Evolutionary conservation across 1,140 invertebrate genomes (phyloP), one percentile per base, ranked within the genome.

Genomic region (Bombus sibiricus): DNA sequence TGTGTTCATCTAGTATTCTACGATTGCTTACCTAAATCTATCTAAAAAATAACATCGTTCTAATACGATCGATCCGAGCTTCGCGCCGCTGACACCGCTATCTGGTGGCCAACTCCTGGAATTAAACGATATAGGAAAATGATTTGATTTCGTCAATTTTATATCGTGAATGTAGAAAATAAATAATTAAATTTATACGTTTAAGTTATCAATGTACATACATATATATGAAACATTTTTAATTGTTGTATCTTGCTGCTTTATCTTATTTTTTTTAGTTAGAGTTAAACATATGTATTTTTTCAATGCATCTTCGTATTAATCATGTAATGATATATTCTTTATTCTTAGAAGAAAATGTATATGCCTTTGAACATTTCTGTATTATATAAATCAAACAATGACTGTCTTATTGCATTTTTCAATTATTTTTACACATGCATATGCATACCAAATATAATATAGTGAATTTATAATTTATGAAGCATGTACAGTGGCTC

Each of bases 61-160:
- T 81, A 80, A 86, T 77, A 85, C 84, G 74, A 92, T 92, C 91
- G 91, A 92, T 92, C 90, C 86, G 79, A 90, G 81, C 79, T 86
- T 71, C 83, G 84, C 88, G 82, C 59, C 15, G 81, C 80, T 75
- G 9, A 53, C 66, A 76, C 43, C 82, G 88, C 80, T 77, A 71
- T 64, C 13, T 53, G 1, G 37, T n/a, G 81, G 57, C 3, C 5
- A 22, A 62, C 39, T 39, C 12, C 9, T 12, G 2, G 0, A 83
- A 87, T 78, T 53, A 59, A 18, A 5, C 39, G 1, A 34, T 37
- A 43, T 83, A 39, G 62, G 4, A 64, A 89, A 76, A 74, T 77
- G 69, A 88, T 86, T 90, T 83, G 68, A 81, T 89, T 86, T 81
- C 32, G 28, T 41, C 72, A 39, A 79, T 81, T 85, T 71, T 37